Conservation (phyloP, 1,140 invertebrate genomes). For the Aleiodes sp. region DNA sequence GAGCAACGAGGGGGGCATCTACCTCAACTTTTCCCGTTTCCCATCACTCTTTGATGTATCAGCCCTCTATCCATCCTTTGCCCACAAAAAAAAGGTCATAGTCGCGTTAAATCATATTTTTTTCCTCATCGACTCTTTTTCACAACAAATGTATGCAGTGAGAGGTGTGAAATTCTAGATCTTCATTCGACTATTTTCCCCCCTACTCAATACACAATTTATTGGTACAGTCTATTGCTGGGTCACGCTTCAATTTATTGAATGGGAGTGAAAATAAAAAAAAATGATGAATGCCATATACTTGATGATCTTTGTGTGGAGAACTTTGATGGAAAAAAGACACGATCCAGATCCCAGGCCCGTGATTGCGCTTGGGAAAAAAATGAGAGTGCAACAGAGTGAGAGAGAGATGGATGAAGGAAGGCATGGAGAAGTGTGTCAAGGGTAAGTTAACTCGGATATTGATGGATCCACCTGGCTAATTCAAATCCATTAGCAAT, state of each 20-base stretch:
- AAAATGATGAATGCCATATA: background rate
- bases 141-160: conserved; percentile 2
- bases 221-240: background rate
- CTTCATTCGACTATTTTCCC: conserved; percentile 14
- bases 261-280: background rate
- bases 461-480: conserved; percentile 22
- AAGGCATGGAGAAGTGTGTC: conserved; percentile 23
- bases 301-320: background rate
- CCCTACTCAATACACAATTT: background rate
- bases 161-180: conserved; percentile 21
- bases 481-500: background rate
- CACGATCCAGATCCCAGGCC: conserved; percentile 18
- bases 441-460: conserved; percentile 17
- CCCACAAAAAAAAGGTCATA: background rate
- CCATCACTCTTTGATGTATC: background rate
- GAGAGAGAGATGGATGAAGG: conserved; percentile 13
- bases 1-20: background rate
- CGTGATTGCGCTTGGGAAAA: conserved; percentile 16
- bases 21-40: conserved; percentile 2
- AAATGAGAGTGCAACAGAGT: background rate
- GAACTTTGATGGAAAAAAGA: conserved; percentile 3
- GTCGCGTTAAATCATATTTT: background rate
- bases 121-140: background rate
- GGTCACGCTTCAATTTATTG: conserved; percentile 19
- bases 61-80: background rate